phyloP scores from a whole-genome alignment of 1,140 invertebrate genomes.

The Antheraea pernyi region DNA sequence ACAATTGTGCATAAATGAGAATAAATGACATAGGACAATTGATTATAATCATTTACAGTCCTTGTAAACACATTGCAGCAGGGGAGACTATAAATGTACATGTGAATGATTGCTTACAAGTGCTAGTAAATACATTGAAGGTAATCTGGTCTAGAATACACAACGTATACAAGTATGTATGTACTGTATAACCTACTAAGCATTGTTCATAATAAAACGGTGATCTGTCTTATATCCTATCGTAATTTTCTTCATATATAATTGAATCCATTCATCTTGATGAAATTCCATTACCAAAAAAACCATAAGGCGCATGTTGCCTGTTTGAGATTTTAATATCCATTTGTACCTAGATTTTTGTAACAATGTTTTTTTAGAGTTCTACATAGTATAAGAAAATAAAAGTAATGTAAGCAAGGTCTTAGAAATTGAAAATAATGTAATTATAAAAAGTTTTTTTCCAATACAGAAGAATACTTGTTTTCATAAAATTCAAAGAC shows the following conservation, averaged over 20 bases:
- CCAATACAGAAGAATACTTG: no score
- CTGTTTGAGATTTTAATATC: no score
- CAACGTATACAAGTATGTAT: slow-evolving; percentile 12
- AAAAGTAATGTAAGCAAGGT: no score
- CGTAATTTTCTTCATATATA: neutral
- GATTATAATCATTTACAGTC: slow-evolving; percentile 15
- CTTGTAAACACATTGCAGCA: slow-evolving; percentile 31
- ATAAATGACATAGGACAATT: neutral
- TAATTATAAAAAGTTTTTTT: no score
- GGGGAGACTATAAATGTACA: slow-evolving; percentile 48
- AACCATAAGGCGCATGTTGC: no score
- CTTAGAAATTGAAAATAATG: no score
- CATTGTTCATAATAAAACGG: neutral
- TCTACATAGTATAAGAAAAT: no score
- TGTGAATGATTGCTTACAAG: slow-evolving; percentile 74
- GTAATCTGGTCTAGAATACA: slow-evolving; percentile 20
- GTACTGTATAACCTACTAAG: neutral
- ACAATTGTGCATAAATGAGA: neutral
- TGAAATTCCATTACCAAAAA: no score
- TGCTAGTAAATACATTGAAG: slow-evolving; percentile 48
- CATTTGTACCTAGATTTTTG: no score
- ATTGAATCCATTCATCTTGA: no score
- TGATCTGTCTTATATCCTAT: neutral
- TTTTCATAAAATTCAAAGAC: no score
- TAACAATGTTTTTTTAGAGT: no score